Evolutionary conservation across 2,888 invertebrate species (phyloP).

Genomic region (Megaustenia siamemsis): DNA sequence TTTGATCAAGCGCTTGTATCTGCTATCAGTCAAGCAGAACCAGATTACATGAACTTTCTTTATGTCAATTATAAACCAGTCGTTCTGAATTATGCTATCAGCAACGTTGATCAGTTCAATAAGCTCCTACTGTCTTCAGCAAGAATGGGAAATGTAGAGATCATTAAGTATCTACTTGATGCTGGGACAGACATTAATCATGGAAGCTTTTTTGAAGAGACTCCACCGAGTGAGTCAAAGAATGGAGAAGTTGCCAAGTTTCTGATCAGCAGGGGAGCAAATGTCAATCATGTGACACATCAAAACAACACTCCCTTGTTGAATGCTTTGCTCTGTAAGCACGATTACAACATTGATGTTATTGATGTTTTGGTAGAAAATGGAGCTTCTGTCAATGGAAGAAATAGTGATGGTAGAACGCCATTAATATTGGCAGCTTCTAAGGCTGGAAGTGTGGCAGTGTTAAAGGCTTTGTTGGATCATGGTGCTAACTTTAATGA

Average conservation of each 20-base stretch:
- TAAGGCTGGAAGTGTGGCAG: too few species aligned
- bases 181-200: neutral
- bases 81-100: neutral
- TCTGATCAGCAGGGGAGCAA: conserved; percentile 4
- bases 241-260: neutral
- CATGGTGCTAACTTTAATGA: neutral
- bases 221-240: neutral
- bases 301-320: neutral
- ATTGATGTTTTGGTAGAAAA: neutral
- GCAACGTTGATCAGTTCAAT: neutral
- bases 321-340: neutral
- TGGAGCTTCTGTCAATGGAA: neutral
- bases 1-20: neutral
- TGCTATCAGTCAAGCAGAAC: neutral
- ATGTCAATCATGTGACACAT: neutral
- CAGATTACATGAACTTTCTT: neutral
- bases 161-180: neutral
- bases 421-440: conserved; percentile 5
- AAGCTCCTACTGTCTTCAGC: neutral
- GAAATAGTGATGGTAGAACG: neutral
- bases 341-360: neutral
- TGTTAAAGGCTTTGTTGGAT: neutral
- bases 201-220: neutral
- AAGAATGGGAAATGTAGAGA: neutral
- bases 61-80: neutral